Percentiles rank a stretch among this genome's conserved stretches.
Conservation (phyloP, 2,797 vertebrate species). For the Catamblyrhynchus diadema region DNA sequence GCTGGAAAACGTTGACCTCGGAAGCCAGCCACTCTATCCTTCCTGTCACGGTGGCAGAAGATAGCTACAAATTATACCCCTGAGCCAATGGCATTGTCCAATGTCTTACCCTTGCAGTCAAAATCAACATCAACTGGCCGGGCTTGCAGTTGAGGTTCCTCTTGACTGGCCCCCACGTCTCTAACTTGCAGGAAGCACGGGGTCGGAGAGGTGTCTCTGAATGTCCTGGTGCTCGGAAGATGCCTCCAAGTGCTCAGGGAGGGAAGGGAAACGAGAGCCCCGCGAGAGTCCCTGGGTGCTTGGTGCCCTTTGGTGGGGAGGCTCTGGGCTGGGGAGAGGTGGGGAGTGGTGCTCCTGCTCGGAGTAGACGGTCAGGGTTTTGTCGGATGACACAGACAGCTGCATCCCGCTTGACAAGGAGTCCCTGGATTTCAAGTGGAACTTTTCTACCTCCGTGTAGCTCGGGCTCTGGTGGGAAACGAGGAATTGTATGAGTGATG, state of each 20-base stretch:
- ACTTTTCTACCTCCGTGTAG: constrained; percentile 73
- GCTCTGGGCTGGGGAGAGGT: constrained; percentile 28
- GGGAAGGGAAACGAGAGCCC: constrained; percentile 86
- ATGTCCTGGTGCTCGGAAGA: constrained; percentile 78
- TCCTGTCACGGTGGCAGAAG: constrained; percentile 35
- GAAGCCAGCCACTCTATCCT: constrained; percentile 40
- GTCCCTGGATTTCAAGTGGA: constrained; percentile 77
- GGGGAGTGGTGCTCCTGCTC: constrained; percentile 72
- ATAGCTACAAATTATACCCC: constrained; percentile 45
- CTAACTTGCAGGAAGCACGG: constrained; percentile 86
- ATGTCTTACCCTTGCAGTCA: constrained; percentile 1
- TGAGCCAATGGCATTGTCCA: constrained; percentile 51
- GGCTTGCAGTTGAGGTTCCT: constrained; percentile 29
- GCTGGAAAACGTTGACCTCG: constrained; percentile 45
- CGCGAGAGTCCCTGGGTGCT: constrained; percentile 70
- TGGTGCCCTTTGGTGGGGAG: constrained; percentile 53
- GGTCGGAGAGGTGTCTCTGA: constrained; percentile 90
- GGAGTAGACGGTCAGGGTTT: constrained; percentile 72
- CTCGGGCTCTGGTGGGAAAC: constrained; percentile 73
- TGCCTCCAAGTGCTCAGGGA: constrained; percentile 87
- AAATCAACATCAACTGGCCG: constrained; percentile 17
- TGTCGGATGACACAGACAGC: constrained; percentile 71
- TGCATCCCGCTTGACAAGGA: constrained; percentile 80
- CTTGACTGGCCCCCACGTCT: constrained; percentile 13
- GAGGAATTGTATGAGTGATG: not conserved